Evolutionary conservation across 2,888 invertebrate genomes (phyloP), one percentile per base, ranked within the genome.

Genomic region (Pheosia tremula): DNA sequence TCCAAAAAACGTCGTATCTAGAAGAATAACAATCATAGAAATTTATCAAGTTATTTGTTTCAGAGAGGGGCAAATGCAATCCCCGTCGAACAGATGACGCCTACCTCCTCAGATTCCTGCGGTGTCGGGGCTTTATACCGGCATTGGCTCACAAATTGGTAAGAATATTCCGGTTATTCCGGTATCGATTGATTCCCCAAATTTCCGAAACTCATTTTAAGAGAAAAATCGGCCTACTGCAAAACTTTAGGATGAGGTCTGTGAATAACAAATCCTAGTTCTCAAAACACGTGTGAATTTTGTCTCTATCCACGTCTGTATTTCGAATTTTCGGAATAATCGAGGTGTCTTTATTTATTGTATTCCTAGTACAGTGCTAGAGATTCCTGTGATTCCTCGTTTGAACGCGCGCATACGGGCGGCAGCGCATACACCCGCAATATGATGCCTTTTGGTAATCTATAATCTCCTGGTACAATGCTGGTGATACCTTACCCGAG

Each of bases 71-170:
- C 3, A 85, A 88, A 71, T 91, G 91, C 69, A 78, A 74, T 53
- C 90, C 93, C 2, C 81, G 91, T 0, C 83, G 93, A 6, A 79
- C 79, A 59, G 93, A 93, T 65, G 93, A 93, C 67, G 93, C 90
- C 0, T 93, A 92, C 63, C 78, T 86, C 3, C 83, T 93, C 6
- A 81, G 89, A 49, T 93, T 93, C 71, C 81, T 93, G 13, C 81
- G 93, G 43, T 93, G 93, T 68, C 82, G 93, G 2, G 75, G 85
- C n/a, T 91, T 90, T 62, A 88, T 92, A 71, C 92, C 91, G 1
- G 84, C 87, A 9, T 75, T 91, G 13, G 89, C 93, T 5, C 91
- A 93, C 75, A 89, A 85, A 80, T 71, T 93, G 87, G 93, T 92
- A 69, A 78, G 71, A 36, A 9, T 7, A 39, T 11, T 43, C 4